Evolutionary conservation across 1,140 invertebrate genomes (phyloP).

Genomic region (Forficula auricularia): DNA sequence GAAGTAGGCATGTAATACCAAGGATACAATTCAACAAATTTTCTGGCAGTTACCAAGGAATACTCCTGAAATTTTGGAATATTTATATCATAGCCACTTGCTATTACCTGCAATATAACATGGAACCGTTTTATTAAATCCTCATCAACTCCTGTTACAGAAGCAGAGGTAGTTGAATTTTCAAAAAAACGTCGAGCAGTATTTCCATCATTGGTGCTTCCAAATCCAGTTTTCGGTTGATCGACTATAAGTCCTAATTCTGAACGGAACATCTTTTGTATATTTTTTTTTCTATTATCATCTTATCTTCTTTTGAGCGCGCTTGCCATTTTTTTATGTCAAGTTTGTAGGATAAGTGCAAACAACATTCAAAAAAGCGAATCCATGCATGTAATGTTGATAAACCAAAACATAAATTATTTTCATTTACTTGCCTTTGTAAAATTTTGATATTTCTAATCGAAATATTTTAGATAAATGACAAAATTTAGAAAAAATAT

Average conservation of each 20-base stretch:
- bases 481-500: too few relatives aligned
- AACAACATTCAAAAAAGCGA: slow-evolving; percentile 12
- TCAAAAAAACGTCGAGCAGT: slow-evolving; percentile 22
- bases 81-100: slow-evolving; percentile 8
- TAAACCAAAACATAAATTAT: too few relatives aligned
- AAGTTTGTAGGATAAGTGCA: slow-evolving; percentile 17
- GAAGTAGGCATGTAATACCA: slow-evolving; percentile 23
- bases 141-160: slow-evolving; percentile 9
- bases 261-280: slow-evolving; percentile 13
- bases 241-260: slow-evolving; percentile 18
- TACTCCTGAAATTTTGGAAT: slow-evolving; percentile 9
- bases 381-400: too few relatives aligned
- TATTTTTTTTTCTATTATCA: slow-evolving; percentile 11
- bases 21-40: slow-evolving; percentile 11
- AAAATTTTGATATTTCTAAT: too few relatives aligned
- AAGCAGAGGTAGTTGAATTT: slow-evolving; percentile 10
- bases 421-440: too few relatives aligned
- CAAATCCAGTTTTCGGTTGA: slow-evolving; percentile 20
- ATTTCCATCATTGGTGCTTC: slow-evolving; percentile 24
- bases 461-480: too few relatives aligned
- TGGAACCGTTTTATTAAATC: slow-evolving; percentile 6
- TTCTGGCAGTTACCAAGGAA: not conserved
- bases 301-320: slow-evolving; percentile 12
- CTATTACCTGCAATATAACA: slow-evolving; percentile 5
- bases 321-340: slow-evolving; percentile 18